Conservation (phyloP, 2,888 invertebrate genomes). For the Macaria liturata region DNA sequence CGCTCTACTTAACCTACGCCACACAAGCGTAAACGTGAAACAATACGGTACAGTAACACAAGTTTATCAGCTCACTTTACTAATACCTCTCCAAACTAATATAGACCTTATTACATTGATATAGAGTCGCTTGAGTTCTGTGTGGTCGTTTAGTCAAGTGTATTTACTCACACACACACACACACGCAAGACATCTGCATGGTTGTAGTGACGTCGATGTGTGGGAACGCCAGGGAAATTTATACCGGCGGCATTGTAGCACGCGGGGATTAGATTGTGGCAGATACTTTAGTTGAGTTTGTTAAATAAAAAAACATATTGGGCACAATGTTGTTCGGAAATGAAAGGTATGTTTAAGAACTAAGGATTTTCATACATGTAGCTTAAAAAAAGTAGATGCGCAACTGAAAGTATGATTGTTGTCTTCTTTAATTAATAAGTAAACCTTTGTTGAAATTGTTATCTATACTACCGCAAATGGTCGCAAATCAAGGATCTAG, state of each 20-base stretch:
- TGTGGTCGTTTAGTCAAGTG: slow-evolving; percentile 40
- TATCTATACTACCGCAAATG: too few relatives aligned
- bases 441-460: too few relatives aligned
- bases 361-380: too few relatives aligned
- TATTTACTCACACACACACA: slow-evolving; percentile 60
- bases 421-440: too few relatives aligned
- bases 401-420: too few relatives aligned
- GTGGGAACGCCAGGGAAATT: slow-evolving; percentile 79
- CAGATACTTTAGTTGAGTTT: neutral
- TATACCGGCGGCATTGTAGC: slow-evolving; percentile 46
- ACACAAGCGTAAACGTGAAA: slow-evolving; percentile 81
- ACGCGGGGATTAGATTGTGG: slow-evolving; percentile 1
- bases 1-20: slow-evolving; percentile 83
- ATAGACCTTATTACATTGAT: slow-evolving; percentile 39
- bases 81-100: slow-evolving; percentile 37
- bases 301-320: too few relatives aligned
- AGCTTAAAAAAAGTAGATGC: too few relatives aligned
- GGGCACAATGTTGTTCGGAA: too few relatives aligned
- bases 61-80: slow-evolving; percentile 57
- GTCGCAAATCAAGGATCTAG: too few relatives aligned
- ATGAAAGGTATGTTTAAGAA: too few relatives aligned
- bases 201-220: slow-evolving; percentile 62
- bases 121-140: slow-evolving; percentile 43
- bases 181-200: slow-evolving; percentile 58
- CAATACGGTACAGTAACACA: slow-evolving; percentile 81